These are phyloP conservation scores for Aldrovandia affinis DNA, from an alignment of 2,797 vertebrate genomes.

Conservation along the genomic window DNA sequence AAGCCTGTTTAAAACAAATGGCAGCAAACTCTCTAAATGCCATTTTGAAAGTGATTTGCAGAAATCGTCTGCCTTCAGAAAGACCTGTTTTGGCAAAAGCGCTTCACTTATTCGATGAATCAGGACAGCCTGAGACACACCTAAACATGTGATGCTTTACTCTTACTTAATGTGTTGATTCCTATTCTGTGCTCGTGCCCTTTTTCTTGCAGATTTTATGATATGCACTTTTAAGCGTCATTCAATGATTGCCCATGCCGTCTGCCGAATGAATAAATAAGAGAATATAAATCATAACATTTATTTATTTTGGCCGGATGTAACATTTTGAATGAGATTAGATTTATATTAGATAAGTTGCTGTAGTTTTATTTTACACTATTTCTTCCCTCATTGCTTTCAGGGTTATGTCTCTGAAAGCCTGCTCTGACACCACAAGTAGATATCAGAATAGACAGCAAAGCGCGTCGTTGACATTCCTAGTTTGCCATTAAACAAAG, in stretches of 20 bases:
- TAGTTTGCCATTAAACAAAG: too few relatives aligned
- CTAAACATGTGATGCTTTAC: not conserved
- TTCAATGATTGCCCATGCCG: not conserved
- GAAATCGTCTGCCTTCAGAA: not conserved
- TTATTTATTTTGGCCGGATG: too few relatives aligned
- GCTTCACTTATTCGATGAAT: not conserved
- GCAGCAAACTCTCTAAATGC: not conserved
- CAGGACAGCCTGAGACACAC: not conserved
- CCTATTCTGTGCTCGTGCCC: not conserved
- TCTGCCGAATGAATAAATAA: not conserved
- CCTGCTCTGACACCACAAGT: too few relatives aligned
- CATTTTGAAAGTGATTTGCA: not conserved
- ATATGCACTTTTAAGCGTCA: not conserved
- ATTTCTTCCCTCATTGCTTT: not conserved
- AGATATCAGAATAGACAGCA: not conserved
- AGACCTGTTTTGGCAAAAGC: not conserved
- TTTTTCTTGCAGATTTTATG: not conserved
- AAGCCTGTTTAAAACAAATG: not conserved
- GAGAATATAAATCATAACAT: too few relatives aligned
- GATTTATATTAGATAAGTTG: too few relatives aligned
- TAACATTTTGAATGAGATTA: too few relatives aligned
- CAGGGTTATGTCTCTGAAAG: not conserved
- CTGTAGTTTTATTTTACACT: too few relatives aligned
- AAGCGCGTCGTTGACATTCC: too few relatives aligned
- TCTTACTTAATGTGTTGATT: not conserved